Evolutionary conservation across 2,113 vertebrate genomes (phyloP), one percentile per base, ranked within the genome.

Genomic region (Donacobius atricapilla): DNA sequence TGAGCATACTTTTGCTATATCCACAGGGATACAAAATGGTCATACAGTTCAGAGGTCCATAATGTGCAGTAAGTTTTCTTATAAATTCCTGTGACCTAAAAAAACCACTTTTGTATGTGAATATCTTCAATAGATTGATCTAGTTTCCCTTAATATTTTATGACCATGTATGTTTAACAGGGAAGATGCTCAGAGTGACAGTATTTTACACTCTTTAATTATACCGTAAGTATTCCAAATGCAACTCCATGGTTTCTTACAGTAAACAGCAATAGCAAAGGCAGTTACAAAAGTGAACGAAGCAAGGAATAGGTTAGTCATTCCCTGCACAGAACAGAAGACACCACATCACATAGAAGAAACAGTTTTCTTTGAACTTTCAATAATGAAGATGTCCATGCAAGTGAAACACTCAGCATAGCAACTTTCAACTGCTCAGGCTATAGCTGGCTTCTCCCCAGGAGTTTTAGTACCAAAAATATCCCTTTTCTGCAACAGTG

Each of bases 111-210:
- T 77, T 10, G 1, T 79, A 35, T 75, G 50, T 72, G 48, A 92
- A 44, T 87, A 58, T 69, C 66, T 96, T 94, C 58, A 47, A 51
- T 15, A 72, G 54, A 73, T 96, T 80, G 81, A 95, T 92, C 53
- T 90, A 78, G 27, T 37, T 90, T 80, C 23, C 24, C 73, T 95
- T 82, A 94, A 91, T 95, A 94, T 93, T 96, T 93, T 87, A 94
- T 89, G 73, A 89, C 58, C 14, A 20, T 44, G 21, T 69, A 66
- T 70, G 81, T 94, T 93, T 93, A 93, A 95, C 92, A 87, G 92
- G 39, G 70, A 72, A 72, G 54, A 76, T 89, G 23, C 61, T 76
- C 83, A 92, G 19, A 90, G 40, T 75, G 53, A 76, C 42, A 54
- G 51, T 37, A 86, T 87, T 95, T 96, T 87, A 47, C 56, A 77